Conservation (phyloP, 2,797 vertebrate genomes). For the Champsocephalus gunnari region DNA sequence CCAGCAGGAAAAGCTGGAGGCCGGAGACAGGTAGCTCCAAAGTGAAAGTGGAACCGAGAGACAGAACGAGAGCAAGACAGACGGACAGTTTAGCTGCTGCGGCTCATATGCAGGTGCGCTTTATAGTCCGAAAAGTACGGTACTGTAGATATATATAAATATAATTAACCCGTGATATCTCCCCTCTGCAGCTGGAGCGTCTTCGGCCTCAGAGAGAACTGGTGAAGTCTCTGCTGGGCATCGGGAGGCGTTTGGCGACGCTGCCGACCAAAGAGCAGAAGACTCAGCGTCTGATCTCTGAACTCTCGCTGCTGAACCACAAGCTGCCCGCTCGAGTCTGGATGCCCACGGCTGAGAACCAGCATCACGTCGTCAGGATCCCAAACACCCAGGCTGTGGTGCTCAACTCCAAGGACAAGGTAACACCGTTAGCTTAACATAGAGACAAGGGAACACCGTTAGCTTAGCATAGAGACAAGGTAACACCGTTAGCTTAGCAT, state of each 20-base stretch:
- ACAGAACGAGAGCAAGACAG: too few species aligned
- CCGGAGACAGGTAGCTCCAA: too few species aligned
- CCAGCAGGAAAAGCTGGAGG: too few species aligned
- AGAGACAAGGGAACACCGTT: not conserved
- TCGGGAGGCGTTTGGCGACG: conserved; percentile 93
- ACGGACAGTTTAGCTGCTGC: too few species aligned
- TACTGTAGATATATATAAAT: too few species aligned
- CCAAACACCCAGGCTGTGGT: conserved; percentile 93
- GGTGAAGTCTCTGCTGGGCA: conserved; percentile 93
- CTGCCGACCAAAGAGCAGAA: conserved; percentile 98
- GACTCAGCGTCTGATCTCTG: conserved; percentile 93
- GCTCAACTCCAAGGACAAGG: conserved; percentile 98
- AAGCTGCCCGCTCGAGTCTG: conserved; percentile 93
- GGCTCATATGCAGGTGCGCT: too few species aligned
- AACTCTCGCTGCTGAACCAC: conserved; percentile 95
- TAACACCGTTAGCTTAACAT: conserved; percentile 1
- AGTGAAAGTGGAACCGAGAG: too few species aligned
- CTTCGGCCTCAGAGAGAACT: conserved; percentile 95
- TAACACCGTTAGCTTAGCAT: too few species aligned
- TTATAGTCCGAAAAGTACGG: too few species aligned
- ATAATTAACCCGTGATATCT: not conserved
- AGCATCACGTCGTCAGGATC: conserved; percentile 90
- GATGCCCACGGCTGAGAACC: conserved; percentile 89
- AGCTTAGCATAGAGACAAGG: not conserved
- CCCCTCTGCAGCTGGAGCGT: conserved; percentile 85